These are phyloP conservation scores for Epinotia nisella DNA, from an alignment of 2,888 invertebrate species.

Conservation along the genomic window DNA sequence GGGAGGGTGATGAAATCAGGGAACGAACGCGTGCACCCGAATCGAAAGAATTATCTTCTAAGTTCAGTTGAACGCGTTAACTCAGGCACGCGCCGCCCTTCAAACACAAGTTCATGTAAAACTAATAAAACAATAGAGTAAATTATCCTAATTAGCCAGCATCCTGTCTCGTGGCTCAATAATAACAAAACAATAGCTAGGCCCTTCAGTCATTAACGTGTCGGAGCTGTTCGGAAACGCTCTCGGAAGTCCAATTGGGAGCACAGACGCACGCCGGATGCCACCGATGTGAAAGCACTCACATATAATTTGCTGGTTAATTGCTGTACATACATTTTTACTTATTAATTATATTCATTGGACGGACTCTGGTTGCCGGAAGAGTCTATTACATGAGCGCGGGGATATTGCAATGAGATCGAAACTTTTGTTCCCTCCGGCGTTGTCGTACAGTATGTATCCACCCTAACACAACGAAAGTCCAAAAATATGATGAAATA, in stretches of 20 bases:
- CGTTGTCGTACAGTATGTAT: background rate
- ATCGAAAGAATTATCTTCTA: background rate
- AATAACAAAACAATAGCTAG: slow-evolving; percentile 82
- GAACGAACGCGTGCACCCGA: slow-evolving; percentile 9
- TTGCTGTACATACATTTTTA: slow-evolving; percentile 53
- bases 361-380: slow-evolving; percentile 31
- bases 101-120: slow-evolving; percentile 49
- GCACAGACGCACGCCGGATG: slow-evolving; percentile 77
- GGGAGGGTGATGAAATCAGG: background rate
- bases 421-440: background rate
- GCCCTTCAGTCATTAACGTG: slow-evolving; percentile 74
- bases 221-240: slow-evolving; percentile 78
- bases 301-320: slow-evolving; percentile 69
- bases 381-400: slow-evolving; percentile 6
- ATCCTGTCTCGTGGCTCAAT: slow-evolving; percentile 82
- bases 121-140: slow-evolving; percentile 67
- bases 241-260: slow-evolving; percentile 84
- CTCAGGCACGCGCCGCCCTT: slow-evolving; percentile 38
- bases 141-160: slow-evolving; percentile 80
- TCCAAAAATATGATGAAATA: background rate
- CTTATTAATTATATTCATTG: slow-evolving; percentile 36
- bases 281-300: slow-evolving; percentile 77
- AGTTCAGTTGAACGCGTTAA: background rate
- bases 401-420: slow-evolving; percentile 18
- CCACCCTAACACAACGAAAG: background rate